Evolutionary conservation across 2,797 vertebrate species (phyloP).

Genomic region (Coendou prehensilis): DNA sequence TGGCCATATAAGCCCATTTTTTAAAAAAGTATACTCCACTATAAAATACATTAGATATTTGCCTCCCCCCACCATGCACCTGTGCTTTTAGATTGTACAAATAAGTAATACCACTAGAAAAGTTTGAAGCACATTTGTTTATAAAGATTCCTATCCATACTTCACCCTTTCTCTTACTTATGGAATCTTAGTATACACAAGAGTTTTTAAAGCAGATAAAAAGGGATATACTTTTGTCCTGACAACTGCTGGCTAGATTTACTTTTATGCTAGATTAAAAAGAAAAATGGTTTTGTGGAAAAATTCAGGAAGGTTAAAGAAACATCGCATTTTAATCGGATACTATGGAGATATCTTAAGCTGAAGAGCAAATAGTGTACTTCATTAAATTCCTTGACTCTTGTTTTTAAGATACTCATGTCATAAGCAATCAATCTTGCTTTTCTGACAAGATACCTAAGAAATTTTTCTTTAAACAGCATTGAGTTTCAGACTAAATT

Average conservation of each 20-base stretch:
- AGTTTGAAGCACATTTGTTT: not conserved
- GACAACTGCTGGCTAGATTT: slow-evolving; percentile 2
- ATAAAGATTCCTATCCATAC: not conserved
- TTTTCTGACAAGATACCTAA: slow-evolving; percentile 61
- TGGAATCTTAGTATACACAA: not conserved
- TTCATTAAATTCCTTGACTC: slow-evolving; percentile 72
- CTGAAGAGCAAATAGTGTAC: slow-evolving; percentile 66
- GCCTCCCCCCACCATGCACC: not conserved
- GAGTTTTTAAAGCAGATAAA: slow-evolving; percentile 60
- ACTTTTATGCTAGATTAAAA: slow-evolving; percentile 71
- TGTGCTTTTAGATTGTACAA: slow-evolving; percentile 32
- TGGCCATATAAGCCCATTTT: not conserved
- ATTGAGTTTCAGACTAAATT: slow-evolving; percentile 70
- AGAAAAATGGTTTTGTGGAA: slow-evolving; percentile 59
- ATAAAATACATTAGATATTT: not conserved
- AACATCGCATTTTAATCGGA: slow-evolving; percentile 62
- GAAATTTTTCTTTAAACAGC: slow-evolving; percentile 64
- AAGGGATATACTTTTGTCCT: slow-evolving; percentile 63
- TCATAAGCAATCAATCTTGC: slow-evolving; percentile 54
- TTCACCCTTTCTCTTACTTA: not conserved
- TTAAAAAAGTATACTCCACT: not conserved
- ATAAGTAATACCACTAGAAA: not conserved
- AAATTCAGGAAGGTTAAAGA: not conserved
- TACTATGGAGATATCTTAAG: slow-evolving; percentile 46
- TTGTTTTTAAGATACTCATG: slow-evolving; percentile 64